These are phyloP conservation scores for Phocides pigmalion DNA, from an alignment of 1,140 invertebrate species.

Conservation along the genomic window DNA sequence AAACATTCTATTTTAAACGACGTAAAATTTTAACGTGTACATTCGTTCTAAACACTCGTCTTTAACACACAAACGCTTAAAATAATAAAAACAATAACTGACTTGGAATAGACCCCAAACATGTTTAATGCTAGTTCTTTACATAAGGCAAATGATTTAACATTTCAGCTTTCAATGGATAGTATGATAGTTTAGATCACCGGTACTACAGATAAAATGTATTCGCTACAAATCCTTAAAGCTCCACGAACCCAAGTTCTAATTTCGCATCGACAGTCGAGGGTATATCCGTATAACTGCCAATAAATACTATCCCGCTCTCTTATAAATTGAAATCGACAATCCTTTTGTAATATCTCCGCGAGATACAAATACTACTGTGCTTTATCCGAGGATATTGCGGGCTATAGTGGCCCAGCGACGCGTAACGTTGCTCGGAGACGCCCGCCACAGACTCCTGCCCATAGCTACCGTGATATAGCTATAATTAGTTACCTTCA, in stretches of 20 bases:
- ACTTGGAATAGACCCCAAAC: neutral
- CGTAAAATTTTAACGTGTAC: too few relatives aligned
- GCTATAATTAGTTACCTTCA: conserved; percentile 25
- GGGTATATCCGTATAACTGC: conserved; percentile 32
- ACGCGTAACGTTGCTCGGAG: conserved; percentile 47
- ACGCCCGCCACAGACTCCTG: conserved; percentile 47
- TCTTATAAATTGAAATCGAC: conserved; percentile 36
- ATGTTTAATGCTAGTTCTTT: neutral
- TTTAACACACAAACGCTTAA: too few relatives aligned
- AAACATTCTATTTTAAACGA: too few relatives aligned
- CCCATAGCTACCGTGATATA: conserved; percentile 36
- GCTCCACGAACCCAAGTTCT: conserved; percentile 21
- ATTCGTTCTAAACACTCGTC: too few relatives aligned
- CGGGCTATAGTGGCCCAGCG: conserved; percentile 32
- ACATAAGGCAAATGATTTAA: neutral
- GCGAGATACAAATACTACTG: conserved; percentile 30
- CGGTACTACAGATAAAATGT: conserved; percentile 1
- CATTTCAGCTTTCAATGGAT: neutral
- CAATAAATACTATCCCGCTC: conserved; percentile 33
- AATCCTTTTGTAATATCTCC: conserved; percentile 35
- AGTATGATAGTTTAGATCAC: neutral
- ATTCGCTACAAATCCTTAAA: conserved; percentile 23
- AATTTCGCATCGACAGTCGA: conserved; percentile 30
- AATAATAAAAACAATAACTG: too few relatives aligned
- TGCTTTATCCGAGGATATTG: conserved; percentile 31